A percentile compares a stretch with the other conserved stretches of the same genome.
Evolutionary conservation across 2,888 invertebrate species (phyloP).

Genomic region (Malthinus seriepunctatus): DNA sequence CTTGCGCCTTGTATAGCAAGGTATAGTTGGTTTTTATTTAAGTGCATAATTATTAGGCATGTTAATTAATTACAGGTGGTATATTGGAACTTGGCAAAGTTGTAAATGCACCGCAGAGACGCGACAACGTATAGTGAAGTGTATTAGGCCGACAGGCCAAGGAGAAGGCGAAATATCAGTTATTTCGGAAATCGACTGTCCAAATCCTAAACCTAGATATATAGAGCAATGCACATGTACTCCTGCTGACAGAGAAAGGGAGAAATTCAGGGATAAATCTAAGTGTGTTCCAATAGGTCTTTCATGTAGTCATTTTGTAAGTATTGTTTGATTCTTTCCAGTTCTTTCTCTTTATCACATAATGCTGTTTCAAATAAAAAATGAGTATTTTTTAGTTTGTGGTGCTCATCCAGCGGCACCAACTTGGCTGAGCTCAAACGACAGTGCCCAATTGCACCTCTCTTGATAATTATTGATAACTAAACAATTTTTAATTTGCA

Average conservation of each 20-base stretch:
- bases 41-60: too few relatives aligned
- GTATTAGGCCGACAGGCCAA: constrained; percentile 46
- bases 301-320: too few relatives aligned
- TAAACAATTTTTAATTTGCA: too few relatives aligned
- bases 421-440: too few relatives aligned
- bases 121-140: constrained; percentile 44
- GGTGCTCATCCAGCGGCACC: too few relatives aligned
- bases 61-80: constrained; percentile 41
- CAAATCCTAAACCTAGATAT: constrained; percentile 45
- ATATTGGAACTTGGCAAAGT: constrained; percentile 50
- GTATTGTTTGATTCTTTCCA: too few relatives aligned
- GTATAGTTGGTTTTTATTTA: constrained; percentile 27
- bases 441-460: too few relatives aligned
- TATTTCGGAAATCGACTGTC: constrained; percentile 45
- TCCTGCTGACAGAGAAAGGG: too few relatives aligned
- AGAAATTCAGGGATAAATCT: neutral
- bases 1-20: constrained; percentile 36
- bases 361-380: too few relatives aligned
- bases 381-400: too few relatives aligned
- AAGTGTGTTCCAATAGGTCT: neutral
- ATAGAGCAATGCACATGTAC: constrained; percentile 37
- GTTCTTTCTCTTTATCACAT: too few relatives aligned
- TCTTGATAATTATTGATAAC: too few relatives aligned
- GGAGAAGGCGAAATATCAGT: constrained; percentile 48
- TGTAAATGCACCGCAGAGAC: constrained; percentile 43